Percentiles rank a stretch among this genome's conserved stretches.
Evolutionary conservation across 1,140 invertebrate species (phyloP).

Genomic region (Drosophila navojoa): DNA sequence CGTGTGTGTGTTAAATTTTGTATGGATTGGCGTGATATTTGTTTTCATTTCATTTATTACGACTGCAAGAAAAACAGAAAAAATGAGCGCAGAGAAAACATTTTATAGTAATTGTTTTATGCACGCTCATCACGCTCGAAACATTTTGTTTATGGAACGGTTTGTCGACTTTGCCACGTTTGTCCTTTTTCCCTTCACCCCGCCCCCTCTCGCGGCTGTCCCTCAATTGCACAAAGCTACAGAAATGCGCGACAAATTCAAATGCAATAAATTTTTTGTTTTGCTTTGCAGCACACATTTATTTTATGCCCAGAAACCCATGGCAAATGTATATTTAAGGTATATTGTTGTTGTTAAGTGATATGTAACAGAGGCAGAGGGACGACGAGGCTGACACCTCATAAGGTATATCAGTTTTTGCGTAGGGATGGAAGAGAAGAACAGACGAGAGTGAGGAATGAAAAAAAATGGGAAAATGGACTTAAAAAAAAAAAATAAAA

Average conservation of each 20-base stretch:
- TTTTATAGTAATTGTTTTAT: slow-evolving; percentile 72
- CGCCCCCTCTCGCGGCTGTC: background rate
- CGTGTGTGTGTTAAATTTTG: slow-evolving; percentile 55
- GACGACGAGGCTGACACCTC: no score
- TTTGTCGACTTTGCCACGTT: slow-evolving; percentile 21
- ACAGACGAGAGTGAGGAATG: no score
- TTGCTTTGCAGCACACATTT: slow-evolving; percentile 5
- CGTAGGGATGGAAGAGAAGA: no score
- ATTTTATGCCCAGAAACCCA: no score
- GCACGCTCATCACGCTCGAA: slow-evolving; percentile 48
- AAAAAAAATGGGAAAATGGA: no score
- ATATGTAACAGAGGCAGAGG: no score
- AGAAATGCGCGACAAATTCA: slow-evolving; percentile 71
- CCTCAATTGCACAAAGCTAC: slow-evolving; percentile 7
- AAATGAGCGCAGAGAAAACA: slow-evolving; percentile 13
- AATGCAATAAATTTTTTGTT: slow-evolving; percentile 77
- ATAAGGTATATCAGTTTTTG: no score
- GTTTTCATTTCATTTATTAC: slow-evolving; percentile 75
- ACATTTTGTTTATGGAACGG: slow-evolving; percentile 50
- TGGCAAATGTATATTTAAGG: no score
- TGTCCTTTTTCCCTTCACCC: background rate
- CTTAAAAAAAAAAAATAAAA: no score
- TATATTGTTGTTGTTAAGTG: no score
- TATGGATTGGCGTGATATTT: slow-evolving; percentile 63
- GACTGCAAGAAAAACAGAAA: slow-evolving; percentile 6